These are phyloP conservation scores for Biston betularia DNA, from an alignment of 2,888 invertebrate genomes.

Conservation along the genomic window DNA sequence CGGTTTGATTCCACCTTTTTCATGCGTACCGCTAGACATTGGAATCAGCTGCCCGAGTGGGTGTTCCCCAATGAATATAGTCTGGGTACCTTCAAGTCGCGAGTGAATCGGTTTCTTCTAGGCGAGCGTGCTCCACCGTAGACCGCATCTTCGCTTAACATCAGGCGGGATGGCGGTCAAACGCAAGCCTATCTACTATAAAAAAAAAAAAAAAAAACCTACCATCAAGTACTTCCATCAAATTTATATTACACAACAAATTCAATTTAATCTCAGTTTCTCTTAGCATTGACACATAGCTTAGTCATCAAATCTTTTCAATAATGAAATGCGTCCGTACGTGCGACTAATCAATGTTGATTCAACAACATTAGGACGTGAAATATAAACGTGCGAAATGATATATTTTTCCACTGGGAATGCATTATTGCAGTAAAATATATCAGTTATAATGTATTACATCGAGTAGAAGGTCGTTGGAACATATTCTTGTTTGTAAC, in stretches of 20 bases:
- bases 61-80: too few relatives aligned
- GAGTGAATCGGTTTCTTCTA: too few relatives aligned
- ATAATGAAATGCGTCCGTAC: slow-evolving; percentile 62
- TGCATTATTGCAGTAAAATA: slow-evolving; percentile 36
- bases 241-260: slow-evolving; percentile 20
- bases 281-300: slow-evolving; percentile 49
- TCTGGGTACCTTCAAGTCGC: too few relatives aligned
- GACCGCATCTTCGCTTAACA: too few relatives aligned
- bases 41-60: too few relatives aligned
- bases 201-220: too few relatives aligned
- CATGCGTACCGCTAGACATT: too few relatives aligned
- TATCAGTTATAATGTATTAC: slow-evolving; percentile 46
- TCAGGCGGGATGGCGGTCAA: too few relatives aligned
- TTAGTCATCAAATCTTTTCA: slow-evolving; percentile 47
- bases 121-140: too few relatives aligned
- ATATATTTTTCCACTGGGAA: slow-evolving; percentile 44
- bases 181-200: too few relatives aligned
- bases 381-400: slow-evolving; percentile 67
- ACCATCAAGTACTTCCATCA: neutral
- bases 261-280: neutral
- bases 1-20: too few relatives aligned
- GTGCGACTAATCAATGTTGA: slow-evolving; percentile 79
- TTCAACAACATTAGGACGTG: slow-evolving; percentile 76
- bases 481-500: slow-evolving; percentile 23
- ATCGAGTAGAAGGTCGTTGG: slow-evolving; percentile 44